Base-by-base conservation (phyloP, 2,888 invertebrate species). In the Apodemia mormo region DNA sequence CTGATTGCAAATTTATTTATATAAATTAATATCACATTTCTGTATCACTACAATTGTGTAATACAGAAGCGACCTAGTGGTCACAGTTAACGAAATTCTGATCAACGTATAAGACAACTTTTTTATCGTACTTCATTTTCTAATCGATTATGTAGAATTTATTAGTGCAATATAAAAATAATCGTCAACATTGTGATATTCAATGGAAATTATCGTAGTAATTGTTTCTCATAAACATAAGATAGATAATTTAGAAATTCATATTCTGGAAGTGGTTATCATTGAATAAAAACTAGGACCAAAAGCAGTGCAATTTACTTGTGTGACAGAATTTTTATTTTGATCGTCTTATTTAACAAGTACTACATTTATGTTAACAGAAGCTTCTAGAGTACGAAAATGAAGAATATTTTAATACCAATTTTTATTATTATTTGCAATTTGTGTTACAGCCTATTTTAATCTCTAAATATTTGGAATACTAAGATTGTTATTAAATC, bases 231-330 rank as follows among this genome's bases (percentile, higher is more conserved):
- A 68, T 65, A 65, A 68, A 68, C 22, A 37, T 68, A 68, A 65
- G 58, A 58, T 58, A 58, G 58, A 58, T 58, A 9, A 58, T 58
- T 58, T 58, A 58, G 58, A 58, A 58, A 29, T 58, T 58, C 58
- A 9, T 58, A 29, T 58, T 9, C 58, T 30, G 22, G 30, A 30
- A 58, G 30, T 58, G 58, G 30, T 58, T 58, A 58, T 30, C 69
- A 68, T 69, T 70, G 54, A 71, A 68, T 56, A 73, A 71, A 75
- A 72, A 61, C 69, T 76, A 76, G 75, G 75, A 76, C 75, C 75
- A 76, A 76, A 72, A 58, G 71, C 70, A 72, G 69, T 66, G 71
- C 72, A 67, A 73, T 72, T 74, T 72, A 72, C 70, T 72, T 76
- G 69, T 75, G 71, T 61, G 64, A 71, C 61, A 52, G 68, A 72